Evolutionary conservation across 2,888 invertebrate species (phyloP), one percentile per base, ranked within the genome.

Genomic region (Spilosoma lubricipeda): DNA sequence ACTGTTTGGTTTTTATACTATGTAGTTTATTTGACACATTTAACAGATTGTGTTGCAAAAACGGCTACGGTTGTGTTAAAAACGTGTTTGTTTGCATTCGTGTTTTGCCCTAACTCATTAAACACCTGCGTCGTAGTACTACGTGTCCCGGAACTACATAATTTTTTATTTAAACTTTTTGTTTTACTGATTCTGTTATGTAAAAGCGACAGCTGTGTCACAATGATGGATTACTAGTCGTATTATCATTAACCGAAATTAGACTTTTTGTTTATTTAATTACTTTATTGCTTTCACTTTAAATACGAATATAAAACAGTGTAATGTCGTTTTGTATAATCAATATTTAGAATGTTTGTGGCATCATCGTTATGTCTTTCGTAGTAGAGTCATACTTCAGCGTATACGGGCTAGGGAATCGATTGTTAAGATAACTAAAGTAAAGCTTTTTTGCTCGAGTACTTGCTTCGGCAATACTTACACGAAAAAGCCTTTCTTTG

Each of bases 1-100:
- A 77, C 30, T 42, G 56, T 67, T 69, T 77, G 73, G 73, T 78
- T 81, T 82, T 71, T 59, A 39, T 77, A 68, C n/a, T n/a, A n/a
- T n/a, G n/a, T n/a, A n/a, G n/a, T n/a, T 52, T 70, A 67, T 65
- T 64, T 42, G 65, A 67, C 52, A 64, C 11, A 59, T 20, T 70
- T 72, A 73, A 56, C n/a, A 23, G 52, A 56, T 59, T 59, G 59
- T 59, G 3, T 59, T 30, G 27, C n/a, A 59, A 63, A 63, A 63
- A 63, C 5, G 18, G 11, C 13, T n/a, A 56, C 56, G 3, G 70
- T 78, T 80, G 73, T 80, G 71, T 76, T 78, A 67, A 56, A 74
- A 75, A 76, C 75, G 74, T 74, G 74, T 80, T 76, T 73, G 74
- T 81, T 76, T 68, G 11, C 74, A 63, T 70, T 42, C 39, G 59